A percentile compares a stretch with the other conserved stretches of the same genome.
phyloP scores from a whole-genome alignment of 2,113 vertebrate species.

The Odocoileus hemionus region DNA sequence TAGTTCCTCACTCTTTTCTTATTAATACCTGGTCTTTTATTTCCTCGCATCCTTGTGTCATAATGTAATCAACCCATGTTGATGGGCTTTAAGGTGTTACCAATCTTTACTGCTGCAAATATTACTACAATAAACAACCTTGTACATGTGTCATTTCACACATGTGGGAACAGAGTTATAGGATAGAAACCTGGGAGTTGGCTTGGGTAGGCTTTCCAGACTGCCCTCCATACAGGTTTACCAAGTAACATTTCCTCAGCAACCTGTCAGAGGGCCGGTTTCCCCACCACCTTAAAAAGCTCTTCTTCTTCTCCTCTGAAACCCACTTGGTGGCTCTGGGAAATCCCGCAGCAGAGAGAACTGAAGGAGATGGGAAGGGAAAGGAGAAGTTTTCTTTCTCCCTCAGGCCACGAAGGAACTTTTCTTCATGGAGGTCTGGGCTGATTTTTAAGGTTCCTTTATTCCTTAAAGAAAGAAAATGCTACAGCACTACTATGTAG shows the following conservation, averaged over 20 bases:
- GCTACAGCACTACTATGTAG: background rate
- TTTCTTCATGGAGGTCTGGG: background rate
- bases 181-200: background rate
- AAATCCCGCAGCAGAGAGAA: background rate
- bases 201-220: background rate
- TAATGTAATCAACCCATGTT: background rate
- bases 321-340: background rate
- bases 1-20: background rate
- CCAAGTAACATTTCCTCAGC: background rate
- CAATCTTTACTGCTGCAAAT: background rate
- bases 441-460: conserved; percentile 48
- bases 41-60: background rate
- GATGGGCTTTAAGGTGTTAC: background rate
- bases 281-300: background rate
- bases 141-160: background rate
- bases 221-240: background rate
- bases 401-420: background rate
- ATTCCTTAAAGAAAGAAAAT: background rate
- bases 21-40: background rate
- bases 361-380: background rate
- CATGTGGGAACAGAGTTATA: background rate
- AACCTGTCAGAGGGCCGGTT: background rate
- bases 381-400: background rate
- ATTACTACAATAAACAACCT: background rate
- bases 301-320: background rate